A percentile compares a stretch with the other conserved stretches of the same genome.
These are phyloP conservation scores for Andricus curvator DNA, from an alignment of 2,888 invertebrate species.

Conservation along the genomic window DNA sequence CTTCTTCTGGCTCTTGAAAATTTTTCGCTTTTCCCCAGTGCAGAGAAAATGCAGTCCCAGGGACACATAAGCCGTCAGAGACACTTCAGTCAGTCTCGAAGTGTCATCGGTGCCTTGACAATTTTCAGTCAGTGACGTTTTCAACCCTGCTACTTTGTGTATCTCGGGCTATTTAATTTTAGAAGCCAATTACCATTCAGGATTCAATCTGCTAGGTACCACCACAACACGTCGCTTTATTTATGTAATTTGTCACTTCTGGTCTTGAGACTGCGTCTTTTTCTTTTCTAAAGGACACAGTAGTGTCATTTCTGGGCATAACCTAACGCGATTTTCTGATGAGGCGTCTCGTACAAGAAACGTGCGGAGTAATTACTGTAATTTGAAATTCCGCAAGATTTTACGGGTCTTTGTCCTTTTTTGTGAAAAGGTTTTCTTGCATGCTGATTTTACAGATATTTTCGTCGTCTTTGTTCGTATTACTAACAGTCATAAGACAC, in stretches of 20 bases:
- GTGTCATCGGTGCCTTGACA: slow-evolving; percentile 30
- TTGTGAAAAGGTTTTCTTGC: neutral
- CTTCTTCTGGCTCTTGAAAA: neutral
- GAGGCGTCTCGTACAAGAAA: slow-evolving; percentile 18
- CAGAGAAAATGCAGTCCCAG: neutral
- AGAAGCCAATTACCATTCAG: slow-evolving; percentile 38
- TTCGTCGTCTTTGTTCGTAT: neutral
- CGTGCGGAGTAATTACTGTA: slow-evolving; percentile 6
- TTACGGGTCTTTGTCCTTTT: neutral
- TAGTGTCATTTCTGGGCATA: neutral
- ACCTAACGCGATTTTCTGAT: neutral
- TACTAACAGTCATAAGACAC: neutral
- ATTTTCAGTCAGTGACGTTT: slow-evolving; percentile 35
- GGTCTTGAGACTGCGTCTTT: neutral
- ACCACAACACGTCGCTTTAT: slow-evolving; percentile 20
- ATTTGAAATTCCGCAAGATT: neutral
- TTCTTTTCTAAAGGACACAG: neutral
- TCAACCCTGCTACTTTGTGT: slow-evolving; percentile 30
- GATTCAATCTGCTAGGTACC: slow-evolving; percentile 23
- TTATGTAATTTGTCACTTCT: slow-evolving; percentile 32
- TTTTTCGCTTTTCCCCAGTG: neutral
- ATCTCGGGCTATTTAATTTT: slow-evolving; percentile 35
- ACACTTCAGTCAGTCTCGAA: neutral
- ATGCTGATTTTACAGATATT: neutral
- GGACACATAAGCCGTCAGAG: neutral